Percentiles rank a stretch among this genome's conserved stretches.
phyloP scores from a whole-genome alignment of 2,888 invertebrate species.

The Caenorhabditis macrosperma region DNA sequence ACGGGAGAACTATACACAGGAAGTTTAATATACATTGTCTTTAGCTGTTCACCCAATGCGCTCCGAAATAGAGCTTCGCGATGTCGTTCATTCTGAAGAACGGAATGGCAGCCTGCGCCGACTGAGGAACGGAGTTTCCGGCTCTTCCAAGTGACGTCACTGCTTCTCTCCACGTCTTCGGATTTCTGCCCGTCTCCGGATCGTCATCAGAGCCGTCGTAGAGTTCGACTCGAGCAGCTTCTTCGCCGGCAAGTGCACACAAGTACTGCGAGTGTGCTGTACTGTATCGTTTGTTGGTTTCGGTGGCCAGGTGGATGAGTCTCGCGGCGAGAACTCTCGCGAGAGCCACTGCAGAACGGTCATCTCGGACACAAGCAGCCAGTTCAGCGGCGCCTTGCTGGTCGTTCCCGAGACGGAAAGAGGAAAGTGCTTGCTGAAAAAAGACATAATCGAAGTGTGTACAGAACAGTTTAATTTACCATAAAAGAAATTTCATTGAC shows the following conservation, averaged over 20 bases:
- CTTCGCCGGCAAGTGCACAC: slow-evolving; percentile 59
- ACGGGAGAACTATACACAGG: neutral
- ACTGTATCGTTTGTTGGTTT: slow-evolving; percentile 52
- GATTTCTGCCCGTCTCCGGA: slow-evolving; percentile 17
- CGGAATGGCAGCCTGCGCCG: slow-evolving; percentile 46
- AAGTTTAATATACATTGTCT: too few relatives aligned
- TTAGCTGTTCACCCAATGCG: slow-evolving; percentile 53
- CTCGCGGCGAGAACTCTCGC: slow-evolving; percentile 61
- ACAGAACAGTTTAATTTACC: slow-evolving; percentile 15
- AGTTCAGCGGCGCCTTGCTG: slow-evolving; percentile 46
- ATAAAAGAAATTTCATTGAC: slow-evolving; percentile 61
- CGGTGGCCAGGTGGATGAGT: slow-evolving; percentile 50
- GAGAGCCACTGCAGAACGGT: slow-evolving; percentile 44
- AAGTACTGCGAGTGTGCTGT: slow-evolving; percentile 52
- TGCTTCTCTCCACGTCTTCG: slow-evolving; percentile 57
- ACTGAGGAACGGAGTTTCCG: slow-evolving; percentile 38
- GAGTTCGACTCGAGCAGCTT: slow-evolving; percentile 60
- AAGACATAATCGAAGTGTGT: too few relatives aligned
- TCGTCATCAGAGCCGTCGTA: slow-evolving; percentile 24
- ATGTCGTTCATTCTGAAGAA: slow-evolving; percentile 61
- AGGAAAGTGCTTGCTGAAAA: slow-evolving; percentile 55
- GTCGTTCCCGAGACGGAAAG: slow-evolving; percentile 63
- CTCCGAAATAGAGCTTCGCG: slow-evolving; percentile 62
- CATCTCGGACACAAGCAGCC: slow-evolving; percentile 43
- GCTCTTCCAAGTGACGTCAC: slow-evolving; percentile 57